phyloP scores from a whole-genome alignment of 2,113 vertebrate species.

The Oncorhynchus gorbuscha region DNA sequence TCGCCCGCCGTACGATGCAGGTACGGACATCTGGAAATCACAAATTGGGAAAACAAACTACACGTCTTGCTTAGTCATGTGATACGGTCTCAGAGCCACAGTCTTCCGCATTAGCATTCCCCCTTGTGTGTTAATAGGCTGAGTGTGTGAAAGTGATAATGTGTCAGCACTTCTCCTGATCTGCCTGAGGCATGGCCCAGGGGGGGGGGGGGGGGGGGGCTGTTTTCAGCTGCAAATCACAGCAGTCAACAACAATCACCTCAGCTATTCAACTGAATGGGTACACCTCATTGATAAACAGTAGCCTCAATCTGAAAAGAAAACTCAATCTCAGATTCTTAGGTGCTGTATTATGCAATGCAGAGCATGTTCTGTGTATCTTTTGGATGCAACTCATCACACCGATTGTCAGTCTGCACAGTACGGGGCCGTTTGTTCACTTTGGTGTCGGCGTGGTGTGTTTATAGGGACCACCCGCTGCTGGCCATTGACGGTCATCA shows the following conservation, averaged over 20 bases:
- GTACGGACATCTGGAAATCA: slow-evolving; percentile 84
- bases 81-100: background rate
- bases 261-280: background rate
- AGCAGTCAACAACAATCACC: background rate
- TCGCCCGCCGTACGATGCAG: slow-evolving; percentile 95
- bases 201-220: no score
- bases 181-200: background rate
- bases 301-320: background rate
- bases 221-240: slow-evolving; percentile 23
- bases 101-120: slow-evolving; percentile 10
- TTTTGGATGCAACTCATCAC: no score
- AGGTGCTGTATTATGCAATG: background rate
- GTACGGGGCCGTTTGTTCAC: no score
- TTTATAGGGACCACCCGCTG: no score
- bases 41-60: background rate
- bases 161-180: background rate
- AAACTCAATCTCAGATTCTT: background rate
- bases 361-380: no score
- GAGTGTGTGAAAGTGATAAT: background rate
- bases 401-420: no score
- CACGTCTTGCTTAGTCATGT: background rate
- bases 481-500: no score
- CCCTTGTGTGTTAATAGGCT: background rate
- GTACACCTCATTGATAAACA: no score
- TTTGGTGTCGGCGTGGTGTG: no score